Base-by-base conservation (phyloP, 1,140 invertebrate species). In the Cephus cinctus region DNA sequence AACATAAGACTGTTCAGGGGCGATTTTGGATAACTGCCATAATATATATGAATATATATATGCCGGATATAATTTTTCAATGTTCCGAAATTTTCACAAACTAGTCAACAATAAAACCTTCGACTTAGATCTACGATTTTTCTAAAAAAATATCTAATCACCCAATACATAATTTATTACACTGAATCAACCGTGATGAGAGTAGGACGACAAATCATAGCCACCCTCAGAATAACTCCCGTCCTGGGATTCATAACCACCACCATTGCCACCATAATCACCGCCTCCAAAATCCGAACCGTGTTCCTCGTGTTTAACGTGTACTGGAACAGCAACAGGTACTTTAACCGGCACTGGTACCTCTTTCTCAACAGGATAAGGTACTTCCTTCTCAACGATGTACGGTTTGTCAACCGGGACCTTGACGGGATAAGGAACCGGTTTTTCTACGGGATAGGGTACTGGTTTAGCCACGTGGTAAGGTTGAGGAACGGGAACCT, bases 321-420 rank as follows among this genome's bases (percentile, higher is more conserved):
- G 79, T n/a, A 84, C 78, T 9, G 81, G 83, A 16, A 83, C 73
- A 48, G 83, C 83, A 5, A 84, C 80, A 21, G 83, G 84, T 18
- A 86, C 80, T 67, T 88, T 86, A 15, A 89, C 84, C 6, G 87
- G 86, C 48, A 83, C 81, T 8, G 87, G 87, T 4, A 89, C 83
- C 59, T 86, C 85, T 63, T 88, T 89, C 55, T 88, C 82, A 1
- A 90, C 81, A 14, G 87, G 86, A 9, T 83, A 76, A 31, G 81
- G 86, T 2, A 88, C 82, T 52, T 88, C 83, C 49, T 87, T 84
- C 71, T 86, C 85, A 14, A 89, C 84, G 52, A 85, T 82, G 67
- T 88, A 87, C 22, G 86, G 87, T 67, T 86, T 89, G 73, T 89
- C 87, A 18, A 90, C 86, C 19, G 80, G 85, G 19, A 90, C 88